These are phyloP conservation scores for Martes flavigula DNA, from an alignment of 2,797 vertebrate genomes.

Conservation along the genomic window DNA sequence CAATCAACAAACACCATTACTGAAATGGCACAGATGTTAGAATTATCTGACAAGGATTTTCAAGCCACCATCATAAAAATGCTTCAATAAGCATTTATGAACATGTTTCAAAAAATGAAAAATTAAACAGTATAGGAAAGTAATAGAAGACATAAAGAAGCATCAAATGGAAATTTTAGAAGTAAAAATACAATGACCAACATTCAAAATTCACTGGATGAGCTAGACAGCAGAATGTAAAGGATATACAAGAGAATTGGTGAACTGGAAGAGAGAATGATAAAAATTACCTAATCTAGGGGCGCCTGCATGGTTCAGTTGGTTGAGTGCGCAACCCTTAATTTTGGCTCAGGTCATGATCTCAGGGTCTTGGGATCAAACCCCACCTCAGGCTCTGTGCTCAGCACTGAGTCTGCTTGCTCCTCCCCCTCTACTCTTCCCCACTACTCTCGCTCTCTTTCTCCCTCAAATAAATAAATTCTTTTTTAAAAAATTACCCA, in stretches of 20 bases:
- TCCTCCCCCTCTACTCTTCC: background rate
- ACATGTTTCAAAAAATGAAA: background rate
- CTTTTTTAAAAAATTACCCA: background rate
- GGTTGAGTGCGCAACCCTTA: background rate
- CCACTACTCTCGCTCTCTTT: background rate
- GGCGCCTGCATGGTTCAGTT: background rate
- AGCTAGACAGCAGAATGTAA: background rate
- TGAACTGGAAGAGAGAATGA: background rate
- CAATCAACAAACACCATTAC: background rate
- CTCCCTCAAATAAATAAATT: background rate
- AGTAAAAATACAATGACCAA: background rate
- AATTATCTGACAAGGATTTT: conserved; percentile 5
- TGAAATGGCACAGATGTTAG: background rate
- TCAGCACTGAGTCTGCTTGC: background rate
- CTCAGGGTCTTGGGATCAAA: background rate
- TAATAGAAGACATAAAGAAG: background rate
- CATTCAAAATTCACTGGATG: background rate
- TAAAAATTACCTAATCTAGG: background rate
- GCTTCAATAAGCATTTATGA: background rate
- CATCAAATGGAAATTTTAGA: background rate
- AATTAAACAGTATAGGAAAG: background rate
- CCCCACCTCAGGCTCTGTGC: too few relatives aligned
- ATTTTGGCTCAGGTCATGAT: background rate
- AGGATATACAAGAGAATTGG: background rate
- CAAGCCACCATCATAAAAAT: background rate